Percentiles rank a stretch among this genome's conserved stretches.
Conservation (phyloP, 2,113 vertebrate species). For the Choloepus hoffmanni region DNA sequence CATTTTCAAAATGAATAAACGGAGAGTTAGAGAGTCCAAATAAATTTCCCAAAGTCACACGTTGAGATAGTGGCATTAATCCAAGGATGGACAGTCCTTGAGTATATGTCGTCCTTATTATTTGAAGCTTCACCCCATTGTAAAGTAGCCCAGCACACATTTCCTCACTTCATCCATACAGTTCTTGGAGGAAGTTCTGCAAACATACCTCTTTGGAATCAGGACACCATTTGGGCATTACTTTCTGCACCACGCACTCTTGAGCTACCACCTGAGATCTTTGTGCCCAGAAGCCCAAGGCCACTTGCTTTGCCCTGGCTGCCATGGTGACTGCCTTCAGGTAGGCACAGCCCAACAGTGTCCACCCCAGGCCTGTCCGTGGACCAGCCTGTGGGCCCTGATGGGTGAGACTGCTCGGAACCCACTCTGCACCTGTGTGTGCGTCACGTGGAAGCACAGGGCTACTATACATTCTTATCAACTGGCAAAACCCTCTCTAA, state of each 20-base stretch:
- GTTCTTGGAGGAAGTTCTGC: not conserved
- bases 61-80: not conserved
- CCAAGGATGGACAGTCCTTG: not conserved
- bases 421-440: not conserved
- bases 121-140: not conserved
- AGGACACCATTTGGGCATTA: not conserved
- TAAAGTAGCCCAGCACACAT: not conserved
- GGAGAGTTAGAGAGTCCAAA: not conserved
- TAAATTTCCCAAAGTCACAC: not conserved
- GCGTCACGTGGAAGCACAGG: not conserved
- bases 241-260: fast-evolving
- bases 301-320: not conserved
- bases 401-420: not conserved
- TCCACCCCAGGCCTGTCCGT: not conserved
- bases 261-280: not conserved
- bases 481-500: not conserved
- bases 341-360: not conserved
- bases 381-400: not conserved
- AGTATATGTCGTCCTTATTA: not conserved
- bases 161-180: not conserved
- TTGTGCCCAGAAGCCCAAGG: not conserved
- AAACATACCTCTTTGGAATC: not conserved
- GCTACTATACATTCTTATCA: not conserved
- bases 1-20: not conserved
- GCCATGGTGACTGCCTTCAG: not conserved